phyloP scores from a whole-genome alignment of 2,888 invertebrate species.

The Luperina testacea region DNA sequence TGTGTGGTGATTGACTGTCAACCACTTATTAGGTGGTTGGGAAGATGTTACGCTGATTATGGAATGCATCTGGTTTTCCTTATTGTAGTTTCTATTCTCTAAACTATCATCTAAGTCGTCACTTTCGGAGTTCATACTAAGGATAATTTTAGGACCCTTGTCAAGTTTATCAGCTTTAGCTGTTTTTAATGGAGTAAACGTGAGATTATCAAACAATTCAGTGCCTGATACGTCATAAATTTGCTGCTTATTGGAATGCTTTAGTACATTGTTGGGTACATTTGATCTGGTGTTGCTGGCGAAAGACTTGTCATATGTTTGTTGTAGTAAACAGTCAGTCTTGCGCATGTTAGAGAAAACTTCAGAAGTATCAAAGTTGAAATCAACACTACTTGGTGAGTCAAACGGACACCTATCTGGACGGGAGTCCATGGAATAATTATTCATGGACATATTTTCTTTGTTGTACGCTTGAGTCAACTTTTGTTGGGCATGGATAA shows the following conservation, averaged over 20 bases:
- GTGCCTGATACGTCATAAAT: conserved; percentile 68
- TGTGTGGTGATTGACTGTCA: conserved; percentile 73
- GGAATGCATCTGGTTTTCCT: conserved; percentile 84
- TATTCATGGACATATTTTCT: conserved; percentile 76
- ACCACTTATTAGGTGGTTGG: conserved; percentile 80
- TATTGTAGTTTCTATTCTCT: conserved; percentile 75
- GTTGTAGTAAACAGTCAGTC: conserved; percentile 75
- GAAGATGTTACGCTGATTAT: conserved; percentile 79
- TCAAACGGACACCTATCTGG: conserved; percentile 82
- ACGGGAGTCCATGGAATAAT: conserved; percentile 72
- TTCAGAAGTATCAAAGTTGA: conserved; percentile 84
- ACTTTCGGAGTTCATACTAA: conserved; percentile 83
- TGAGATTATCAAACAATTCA: conserved; percentile 84
- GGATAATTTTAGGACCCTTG: conserved; percentile 81
- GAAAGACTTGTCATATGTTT: conserved; percentile 82
- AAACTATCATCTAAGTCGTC: conserved; percentile 84
- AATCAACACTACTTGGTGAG: conserved; percentile 76
- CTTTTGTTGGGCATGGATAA: conserved; percentile 75
- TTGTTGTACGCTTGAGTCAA: conserved; percentile 73
- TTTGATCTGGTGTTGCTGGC: conserved; percentile 61
- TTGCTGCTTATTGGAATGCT: conserved; percentile 80
- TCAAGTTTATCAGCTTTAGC: conserved; percentile 79
- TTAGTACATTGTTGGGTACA: conserved; percentile 74
- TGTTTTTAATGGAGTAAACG: conserved; percentile 84
- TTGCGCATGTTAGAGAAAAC: conserved; percentile 82